phyloP scores from a whole-genome alignment of 2,113 vertebrate genomes.

The Triplophysa tibetana region DNA sequence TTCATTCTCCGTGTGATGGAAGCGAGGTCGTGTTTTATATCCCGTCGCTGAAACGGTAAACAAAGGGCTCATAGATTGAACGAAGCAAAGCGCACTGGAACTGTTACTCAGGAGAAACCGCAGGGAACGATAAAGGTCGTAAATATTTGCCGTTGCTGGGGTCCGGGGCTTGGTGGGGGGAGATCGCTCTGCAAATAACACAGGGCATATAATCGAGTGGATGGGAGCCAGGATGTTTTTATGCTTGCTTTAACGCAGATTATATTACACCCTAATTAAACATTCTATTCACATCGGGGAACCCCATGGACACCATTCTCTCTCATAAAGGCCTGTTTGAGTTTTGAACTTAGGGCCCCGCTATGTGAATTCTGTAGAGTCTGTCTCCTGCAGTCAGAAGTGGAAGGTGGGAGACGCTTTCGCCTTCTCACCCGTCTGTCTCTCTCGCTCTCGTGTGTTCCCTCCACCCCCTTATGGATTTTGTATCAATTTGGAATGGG shows the following conservation, averaged over 20 bases:
- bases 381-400: slow-evolving; percentile 71
- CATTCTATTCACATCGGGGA: slow-evolving; percentile 74
- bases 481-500: background rate
- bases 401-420: slow-evolving; percentile 52
- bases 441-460: slow-evolving; percentile 35
- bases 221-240: slow-evolving; percentile 78
- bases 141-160: slow-evolving; percentile 75
- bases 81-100: slow-evolving; percentile 61
- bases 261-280: slow-evolving; percentile 85
- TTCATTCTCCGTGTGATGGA: slow-evolving; percentile 16
- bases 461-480: background rate
- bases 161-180: slow-evolving; percentile 58
- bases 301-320: slow-evolving; percentile 75
- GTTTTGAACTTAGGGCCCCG: slow-evolving; percentile 73
- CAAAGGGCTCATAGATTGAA: slow-evolving; percentile 71
- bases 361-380: slow-evolving; percentile 68
- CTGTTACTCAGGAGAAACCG: slow-evolving; percentile 71
- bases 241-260: slow-evolving; percentile 81
- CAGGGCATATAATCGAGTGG: slow-evolving; percentile 75
- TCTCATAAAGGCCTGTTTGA: slow-evolving; percentile 75
- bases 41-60: slow-evolving; percentile 68
- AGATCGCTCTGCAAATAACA: slow-evolving; percentile 69
- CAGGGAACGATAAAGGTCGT: slow-evolving; percentile 73
- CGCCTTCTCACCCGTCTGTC: slow-evolving; percentile 60
- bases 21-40: slow-evolving; percentile 66